phyloP scores from a whole-genome alignment of 2,113 vertebrate genomes.

The Heterotis niloticus region DNA sequence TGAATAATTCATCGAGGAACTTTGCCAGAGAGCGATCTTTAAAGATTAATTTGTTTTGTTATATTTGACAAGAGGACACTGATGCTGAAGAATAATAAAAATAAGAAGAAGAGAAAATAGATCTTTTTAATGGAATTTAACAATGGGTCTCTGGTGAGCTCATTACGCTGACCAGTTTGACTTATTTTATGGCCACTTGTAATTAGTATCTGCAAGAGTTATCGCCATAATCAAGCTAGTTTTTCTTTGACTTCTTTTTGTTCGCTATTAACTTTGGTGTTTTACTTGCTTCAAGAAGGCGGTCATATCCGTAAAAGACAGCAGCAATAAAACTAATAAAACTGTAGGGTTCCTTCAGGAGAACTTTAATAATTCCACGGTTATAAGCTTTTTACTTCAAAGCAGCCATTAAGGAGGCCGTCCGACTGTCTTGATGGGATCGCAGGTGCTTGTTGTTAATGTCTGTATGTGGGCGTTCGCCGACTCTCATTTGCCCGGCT shows the following conservation, averaged over 20 bases:
- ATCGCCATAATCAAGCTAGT: conserved; percentile 65
- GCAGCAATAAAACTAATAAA: conserved; percentile 66
- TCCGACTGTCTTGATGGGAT: conserved; percentile 39
- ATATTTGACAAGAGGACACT: conserved; percentile 45
- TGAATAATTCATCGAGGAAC: conserved; percentile 27
- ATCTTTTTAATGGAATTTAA: conserved; percentile 70
- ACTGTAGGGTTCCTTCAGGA: conserved; percentile 64
- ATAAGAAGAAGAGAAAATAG: conserved; percentile 55
- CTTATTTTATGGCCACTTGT: conserved; percentile 72
- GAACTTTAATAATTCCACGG: conserved; percentile 64
- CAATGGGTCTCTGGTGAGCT: conserved; percentile 69
- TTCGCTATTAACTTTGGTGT: conserved; percentile 60
- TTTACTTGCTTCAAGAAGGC: conserved; percentile 53
- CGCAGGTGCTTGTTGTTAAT: conserved; percentile 17
- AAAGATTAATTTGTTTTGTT: conserved; percentile 56
- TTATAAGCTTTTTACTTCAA: conserved; percentile 61
- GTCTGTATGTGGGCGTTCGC: conserved; percentile 10
- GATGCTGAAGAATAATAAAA: conserved; percentile 52
- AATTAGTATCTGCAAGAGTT: conserved; percentile 72
- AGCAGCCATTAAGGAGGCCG: conserved; percentile 58
- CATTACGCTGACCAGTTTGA: conserved; percentile 71
- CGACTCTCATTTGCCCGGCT: neutral
- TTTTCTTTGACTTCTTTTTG: conserved; percentile 60
- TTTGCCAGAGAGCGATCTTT: conserved; percentile 58
- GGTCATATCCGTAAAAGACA: conserved; percentile 63